A percentile compares a stretch with the other conserved stretches of the same genome.
Evolutionary conservation across 2,888 invertebrate genomes (phyloP).

Genomic region (Cephalotes varians): DNA sequence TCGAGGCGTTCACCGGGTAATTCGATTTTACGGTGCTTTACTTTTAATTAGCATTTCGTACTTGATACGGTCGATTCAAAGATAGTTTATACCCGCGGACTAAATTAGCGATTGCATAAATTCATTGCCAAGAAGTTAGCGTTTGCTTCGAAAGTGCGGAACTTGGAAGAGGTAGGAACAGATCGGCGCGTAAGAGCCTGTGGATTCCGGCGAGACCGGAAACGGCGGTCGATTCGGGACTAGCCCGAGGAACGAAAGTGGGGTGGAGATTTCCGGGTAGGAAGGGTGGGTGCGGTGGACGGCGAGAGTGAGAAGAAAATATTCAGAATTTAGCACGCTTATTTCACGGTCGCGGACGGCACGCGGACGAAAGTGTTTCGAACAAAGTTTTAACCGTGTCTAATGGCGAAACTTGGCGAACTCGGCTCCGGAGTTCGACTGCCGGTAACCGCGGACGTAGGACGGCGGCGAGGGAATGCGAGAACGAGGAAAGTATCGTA

Average conservation of each 20-base stretch:
- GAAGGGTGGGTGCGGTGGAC: background rate
- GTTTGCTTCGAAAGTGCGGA: conserved; percentile 58
- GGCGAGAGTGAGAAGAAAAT: conserved; percentile 73
- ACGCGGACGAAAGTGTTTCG: conserved; percentile 84
- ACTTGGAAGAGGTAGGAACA: conserved; percentile 43
- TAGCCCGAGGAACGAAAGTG: conserved; percentile 52
- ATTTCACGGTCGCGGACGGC: conserved; percentile 83
- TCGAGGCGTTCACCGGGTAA: background rate
- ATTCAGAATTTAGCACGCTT: conserved; percentile 80
- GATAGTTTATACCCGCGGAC: conserved; percentile 63
- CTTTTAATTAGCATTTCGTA: conserved; percentile 55
- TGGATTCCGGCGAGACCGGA: conserved; percentile 53
- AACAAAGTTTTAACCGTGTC: conserved; percentile 85
- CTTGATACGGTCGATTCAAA: conserved; percentile 61
- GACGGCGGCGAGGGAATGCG: conserved; percentile 52
- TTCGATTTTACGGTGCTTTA: background rate
- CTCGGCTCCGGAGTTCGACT: conserved; percentile 80
- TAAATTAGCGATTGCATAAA: conserved; percentile 72
- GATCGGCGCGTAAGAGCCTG: conserved; percentile 26
- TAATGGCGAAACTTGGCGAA: conserved; percentile 84
- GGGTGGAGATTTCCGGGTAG: conserved; percentile 4
- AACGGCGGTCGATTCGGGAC: conserved; percentile 48
- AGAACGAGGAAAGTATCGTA: conserved; percentile 73
- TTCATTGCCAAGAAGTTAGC: conserved; percentile 65
- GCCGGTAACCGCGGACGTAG: conserved; percentile 78